Conservation (phyloP, 2,888 invertebrate species). For the Danaus chrysippus region DNA sequence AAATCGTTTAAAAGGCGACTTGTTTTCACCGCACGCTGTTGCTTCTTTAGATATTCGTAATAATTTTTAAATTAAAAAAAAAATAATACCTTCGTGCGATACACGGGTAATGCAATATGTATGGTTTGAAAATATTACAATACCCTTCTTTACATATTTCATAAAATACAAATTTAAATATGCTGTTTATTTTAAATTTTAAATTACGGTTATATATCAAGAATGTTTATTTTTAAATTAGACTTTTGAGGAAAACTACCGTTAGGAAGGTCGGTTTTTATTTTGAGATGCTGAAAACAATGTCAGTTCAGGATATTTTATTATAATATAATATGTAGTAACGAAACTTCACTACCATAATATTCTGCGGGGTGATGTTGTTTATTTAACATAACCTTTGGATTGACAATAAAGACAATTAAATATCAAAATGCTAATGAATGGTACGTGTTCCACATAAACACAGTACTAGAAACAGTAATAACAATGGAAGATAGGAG, state of each 20-base stretch:
- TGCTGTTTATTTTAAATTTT: too few relatives aligned
- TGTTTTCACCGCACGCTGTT: background rate
- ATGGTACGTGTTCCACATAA: conserved; percentile 31
- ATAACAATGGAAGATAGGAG: conserved; percentile 33
- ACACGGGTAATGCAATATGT: background rate
- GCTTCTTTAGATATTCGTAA: background rate
- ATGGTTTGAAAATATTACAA: background rate
- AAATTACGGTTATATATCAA: too few relatives aligned
- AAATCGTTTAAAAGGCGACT: background rate
- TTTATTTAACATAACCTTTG: conserved; percentile 8
- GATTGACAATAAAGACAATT: conserved; percentile 23
- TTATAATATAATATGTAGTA: too few relatives aligned
- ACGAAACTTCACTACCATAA: too few relatives aligned
- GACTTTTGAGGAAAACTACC: too few relatives aligned
- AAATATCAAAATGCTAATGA: conserved; percentile 30
- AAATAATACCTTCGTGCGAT: background rate
- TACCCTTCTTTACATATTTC: background rate
- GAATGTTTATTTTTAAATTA: too few relatives aligned
- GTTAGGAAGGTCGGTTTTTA: too few relatives aligned
- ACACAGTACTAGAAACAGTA: conserved; percentile 32
- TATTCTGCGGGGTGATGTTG: background rate
- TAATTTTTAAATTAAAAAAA: background rate
- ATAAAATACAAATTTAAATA: too few relatives aligned
- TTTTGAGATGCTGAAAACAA: too few relatives aligned
- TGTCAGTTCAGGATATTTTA: too few relatives aligned